Evolutionary conservation across 2,113 vertebrate genomes (phyloP), one percentile per base, ranked within the genome.

Genomic region (Bettongia penicillata): DNA sequence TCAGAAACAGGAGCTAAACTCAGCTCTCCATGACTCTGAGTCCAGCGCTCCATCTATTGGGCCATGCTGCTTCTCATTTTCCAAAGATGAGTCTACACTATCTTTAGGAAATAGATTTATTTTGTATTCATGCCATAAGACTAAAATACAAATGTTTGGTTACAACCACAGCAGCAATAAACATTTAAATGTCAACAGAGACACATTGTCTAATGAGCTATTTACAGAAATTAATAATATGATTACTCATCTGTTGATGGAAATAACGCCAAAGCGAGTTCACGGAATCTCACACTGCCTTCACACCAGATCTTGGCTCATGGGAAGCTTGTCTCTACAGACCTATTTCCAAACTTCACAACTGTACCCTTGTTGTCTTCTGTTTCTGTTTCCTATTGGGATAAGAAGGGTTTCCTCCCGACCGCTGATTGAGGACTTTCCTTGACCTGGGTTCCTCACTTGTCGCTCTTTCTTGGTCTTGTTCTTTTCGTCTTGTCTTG

Each of bases 151-250:
- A 97, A 97, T 96, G 96, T 93, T 61, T n/a, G 97, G 91, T 95
- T 90, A 61, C 93, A 93, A 97, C 96, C 95, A 89, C 92, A 96
- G 50, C 24, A 26, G 94, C 95, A 98, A 96, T 97, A 97, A 95
- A 68, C 97, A 93, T 95, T 95, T 97, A 97, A 90, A 96, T 96
- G 95, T 97, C 97, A 98, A 96, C 93, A 97, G 93, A 96, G 48
- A 49, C 94, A 57, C 91, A 94, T 96, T 94, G 90, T 89, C 97
- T 97, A 96, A 95, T 97, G 95, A 97, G 95, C 91, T 97, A 92
- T 97, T 96, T 97, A 94, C 95, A 89, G 95, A 96, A 95, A 93
- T 96, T 97, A 98, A 96, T 97, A 96, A 96, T 94, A 93, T 96
- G 95, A 96, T 97, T 98, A 97, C 96, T 97, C 93, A 94, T 95